Evolutionary conservation across 2,797 vertebrate genomes (phyloP).

Genomic region (Pangasius macronema): DNA sequence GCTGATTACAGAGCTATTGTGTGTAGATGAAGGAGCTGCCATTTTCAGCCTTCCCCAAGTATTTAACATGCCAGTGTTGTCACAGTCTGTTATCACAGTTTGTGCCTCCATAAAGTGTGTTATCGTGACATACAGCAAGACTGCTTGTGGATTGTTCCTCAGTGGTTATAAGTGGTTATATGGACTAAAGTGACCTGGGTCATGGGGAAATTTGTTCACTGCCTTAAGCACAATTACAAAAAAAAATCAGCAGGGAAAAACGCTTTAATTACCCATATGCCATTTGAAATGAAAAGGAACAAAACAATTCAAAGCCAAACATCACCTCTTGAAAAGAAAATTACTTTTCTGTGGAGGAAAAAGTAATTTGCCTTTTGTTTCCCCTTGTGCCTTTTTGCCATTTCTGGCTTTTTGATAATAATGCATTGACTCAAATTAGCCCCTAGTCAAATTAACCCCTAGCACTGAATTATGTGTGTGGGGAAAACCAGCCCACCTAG

Average conservation of each 20-base stretch:
- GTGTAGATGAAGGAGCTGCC: constrained; percentile 43
- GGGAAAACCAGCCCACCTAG: constrained; percentile 27
- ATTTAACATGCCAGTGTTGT: constrained; percentile 43
- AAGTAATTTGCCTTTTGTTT: constrained; percentile 14
- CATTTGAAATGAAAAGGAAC: constrained; percentile 17
- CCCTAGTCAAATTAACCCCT: background rate
- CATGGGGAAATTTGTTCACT: background rate
- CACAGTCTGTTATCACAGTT: constrained; percentile 34
- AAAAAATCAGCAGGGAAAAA: constrained; percentile 8
- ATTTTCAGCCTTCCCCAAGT: constrained; percentile 34
- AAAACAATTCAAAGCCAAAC: constrained; percentile 14
- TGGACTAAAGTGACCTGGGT: background rate
- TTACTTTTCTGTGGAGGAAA: background rate
- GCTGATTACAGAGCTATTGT: constrained; percentile 53
- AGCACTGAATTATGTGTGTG: constrained; percentile 22
- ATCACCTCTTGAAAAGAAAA: constrained; percentile 21
- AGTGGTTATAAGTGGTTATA: background rate
- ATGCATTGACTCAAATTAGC: constrained; percentile 32
- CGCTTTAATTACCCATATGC: background rate
- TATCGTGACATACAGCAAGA: constrained; percentile 16
- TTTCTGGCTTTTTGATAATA: constrained; percentile 19
- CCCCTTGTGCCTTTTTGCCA: constrained; percentile 5
- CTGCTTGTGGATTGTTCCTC: background rate
- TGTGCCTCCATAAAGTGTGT: constrained; percentile 27
- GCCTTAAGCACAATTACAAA: background rate